Percentiles rank a stretch among this genome's conserved stretches.
phyloP scores from a whole-genome alignment of 1,140 invertebrate genomes.

The Lethocerus indicus region DNA sequence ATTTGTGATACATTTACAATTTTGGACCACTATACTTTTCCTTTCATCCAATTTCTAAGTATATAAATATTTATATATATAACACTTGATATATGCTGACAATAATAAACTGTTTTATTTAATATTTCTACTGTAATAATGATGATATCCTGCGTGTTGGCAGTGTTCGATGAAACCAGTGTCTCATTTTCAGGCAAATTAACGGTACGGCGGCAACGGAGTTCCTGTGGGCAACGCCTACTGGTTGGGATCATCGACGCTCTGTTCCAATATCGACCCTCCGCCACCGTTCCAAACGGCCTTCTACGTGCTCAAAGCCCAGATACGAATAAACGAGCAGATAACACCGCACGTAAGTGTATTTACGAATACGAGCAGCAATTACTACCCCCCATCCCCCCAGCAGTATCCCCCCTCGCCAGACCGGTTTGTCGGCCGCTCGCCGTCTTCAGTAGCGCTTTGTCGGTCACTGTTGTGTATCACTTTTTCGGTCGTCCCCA shows the following conservation, averaged over 20 bases:
- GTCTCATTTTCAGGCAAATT: no score
- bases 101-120: no score
- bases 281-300: constrained; percentile 35
- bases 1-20: no score
- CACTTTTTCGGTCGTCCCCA: background rate
- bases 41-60: no score
- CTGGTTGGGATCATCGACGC: constrained; percentile 57
- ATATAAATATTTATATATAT: no score
- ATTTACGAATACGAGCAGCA: background rate
- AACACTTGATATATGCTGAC: no score
- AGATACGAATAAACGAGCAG: constrained; percentile 27
- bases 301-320: constrained; percentile 37
- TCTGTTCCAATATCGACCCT: constrained; percentile 42
- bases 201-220: no score
- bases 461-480: background rate
- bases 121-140: no score
- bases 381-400: background rate
- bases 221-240: constrained; percentile 69
- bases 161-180: no score
- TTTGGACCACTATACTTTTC: no score
- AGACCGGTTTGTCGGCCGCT: background rate
- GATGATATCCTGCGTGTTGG: no score
- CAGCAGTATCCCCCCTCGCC: background rate
- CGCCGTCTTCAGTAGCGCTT: background rate
- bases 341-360: constrained; percentile 28